Percentiles rank a stretch among this genome's conserved stretches.
Conservation (phyloP, 2,888 invertebrate genomes). For the Drosophila robusta region DNA sequence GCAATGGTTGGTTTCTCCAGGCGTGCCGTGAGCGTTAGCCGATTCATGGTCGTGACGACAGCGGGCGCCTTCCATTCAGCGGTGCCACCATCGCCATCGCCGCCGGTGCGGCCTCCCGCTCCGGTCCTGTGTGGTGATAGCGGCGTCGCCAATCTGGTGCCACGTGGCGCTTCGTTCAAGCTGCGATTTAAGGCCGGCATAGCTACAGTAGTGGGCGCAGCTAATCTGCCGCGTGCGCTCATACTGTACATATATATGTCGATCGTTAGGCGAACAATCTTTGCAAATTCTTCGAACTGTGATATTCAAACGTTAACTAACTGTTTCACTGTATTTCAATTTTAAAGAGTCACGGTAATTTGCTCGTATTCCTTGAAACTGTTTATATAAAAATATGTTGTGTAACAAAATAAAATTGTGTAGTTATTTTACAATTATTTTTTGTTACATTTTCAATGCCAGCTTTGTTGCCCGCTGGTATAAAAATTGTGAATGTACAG, state of each 20-base stretch:
- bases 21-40: not conserved
- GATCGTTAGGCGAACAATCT: constrained; percentile 50
- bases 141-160: constrained; percentile 42
- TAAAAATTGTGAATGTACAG: not conserved
- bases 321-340: constrained; percentile 14
- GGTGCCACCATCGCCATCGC: constrained; percentile 68
- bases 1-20: constrained; percentile 64
- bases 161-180: constrained; percentile 15
- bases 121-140: constrained; percentile 52
- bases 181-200: not conserved
- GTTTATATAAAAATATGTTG: not conserved
- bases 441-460: not conserved
- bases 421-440: not conserved
- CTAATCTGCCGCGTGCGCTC: constrained; percentile 24
- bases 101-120: constrained; percentile 45
- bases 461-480: not conserved
- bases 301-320: not conserved
- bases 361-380: constrained; percentile 15
- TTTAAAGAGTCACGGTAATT: constrained; percentile 31
- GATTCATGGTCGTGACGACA: not conserved
- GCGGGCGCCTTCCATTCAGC: constrained; percentile 39
- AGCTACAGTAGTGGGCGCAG: not conserved
- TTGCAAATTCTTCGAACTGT: constrained; percentile 11
- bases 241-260: constrained; percentile 46
- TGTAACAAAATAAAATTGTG: constrained; percentile 12